Base-by-base conservation (phyloP, 2,888 invertebrate species). In the Ommatoiulus sabulosus region DNA sequence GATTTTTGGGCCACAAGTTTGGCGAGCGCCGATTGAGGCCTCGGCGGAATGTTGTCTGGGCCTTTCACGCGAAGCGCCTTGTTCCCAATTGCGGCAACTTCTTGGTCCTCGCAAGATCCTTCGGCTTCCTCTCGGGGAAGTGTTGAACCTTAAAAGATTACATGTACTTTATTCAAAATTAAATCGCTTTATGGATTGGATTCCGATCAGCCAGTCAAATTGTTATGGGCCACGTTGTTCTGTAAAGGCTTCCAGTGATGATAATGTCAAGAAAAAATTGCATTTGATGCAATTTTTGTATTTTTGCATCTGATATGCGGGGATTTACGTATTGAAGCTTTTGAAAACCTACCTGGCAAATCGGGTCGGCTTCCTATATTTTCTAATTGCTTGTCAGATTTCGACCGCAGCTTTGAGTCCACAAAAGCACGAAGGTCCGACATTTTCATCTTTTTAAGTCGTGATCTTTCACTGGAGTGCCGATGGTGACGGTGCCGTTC, bases 401-500 rank as follows among this genome's bases (percentile, higher is more conserved):
- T 97, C 0, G 97, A 97, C 89, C 97, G 94, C 91, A 97, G 93
- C 93, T 97, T 97, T 0, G 97, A 97, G 92, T 98, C 98, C 20
- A 98, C 97, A 91, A 98, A 97, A 1, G 97, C 96, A 92, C 96
- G 96, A 63, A 98, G 93, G 92, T 98, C 98, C 0, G 97, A 96
- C 95, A 98, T 97, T 94, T 97, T 97, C 94, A 97, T 97, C 90
- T 92, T 92, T 90, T 93, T 93, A 90, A 90, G 89, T 17, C 89
- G 89, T 8, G 89, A 87, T 87, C 89, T 88, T 88, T 90, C 90
- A 85, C 90, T 90, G 17, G 90, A 89, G 48, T 88, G 88, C 44
- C 90, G 88, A 52, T 89, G 89, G 48, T 90, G 90, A 17, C 89
- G 87, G 86, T 84, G 84, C n/a, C 84, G 46, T 15, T 89, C 89